Percentiles rank a stretch among this genome's conserved stretches.
Conservation (phyloP, 2,797 vertebrate species). For the Sardinella longiceps region DNA sequence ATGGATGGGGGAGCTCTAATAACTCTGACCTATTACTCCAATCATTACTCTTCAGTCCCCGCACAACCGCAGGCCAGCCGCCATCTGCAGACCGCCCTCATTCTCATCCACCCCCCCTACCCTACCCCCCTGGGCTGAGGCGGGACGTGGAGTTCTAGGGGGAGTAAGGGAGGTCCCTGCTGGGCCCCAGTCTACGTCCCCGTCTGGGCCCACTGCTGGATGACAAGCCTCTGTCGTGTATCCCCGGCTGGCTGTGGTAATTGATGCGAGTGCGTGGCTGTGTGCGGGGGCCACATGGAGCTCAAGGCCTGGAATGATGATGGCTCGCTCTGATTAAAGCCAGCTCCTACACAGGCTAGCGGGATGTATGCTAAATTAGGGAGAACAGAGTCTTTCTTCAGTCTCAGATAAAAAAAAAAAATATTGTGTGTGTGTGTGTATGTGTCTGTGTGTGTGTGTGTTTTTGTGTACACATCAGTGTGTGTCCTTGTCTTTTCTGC, state of each 20-base stretch:
- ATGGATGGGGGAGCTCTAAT: constrained; percentile 63
- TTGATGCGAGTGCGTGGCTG: not conserved
- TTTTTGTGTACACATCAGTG: not conserved
- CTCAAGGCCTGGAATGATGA: not conserved
- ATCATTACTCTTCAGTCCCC: constrained; percentile 68
- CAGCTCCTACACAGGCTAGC: not conserved
- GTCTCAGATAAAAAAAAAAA: not conserved
- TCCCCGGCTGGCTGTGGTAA: constrained; percentile 42
- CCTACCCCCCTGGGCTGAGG: constrained; percentile 30
- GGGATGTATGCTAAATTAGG: constrained; percentile 1
- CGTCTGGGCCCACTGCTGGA: constrained; percentile 15
- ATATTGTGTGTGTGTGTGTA: not conserved
- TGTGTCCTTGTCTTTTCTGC: not conserved
- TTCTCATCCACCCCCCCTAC: constrained; percentile 64
- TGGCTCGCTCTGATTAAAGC: not conserved
- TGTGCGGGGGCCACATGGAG: not conserved
- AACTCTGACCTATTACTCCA: constrained; percentile 68
- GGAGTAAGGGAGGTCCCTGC: constrained; percentile 53
- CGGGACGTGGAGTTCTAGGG: constrained; percentile 19
- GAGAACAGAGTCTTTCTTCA: not conserved
- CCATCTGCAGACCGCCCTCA: constrained; percentile 58
- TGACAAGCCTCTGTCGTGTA: constrained; percentile 57
- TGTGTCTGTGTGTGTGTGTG: constrained; percentile 4
- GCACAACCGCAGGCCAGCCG: constrained; percentile 54
- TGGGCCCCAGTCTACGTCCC: constrained; percentile 10